These are phyloP conservation scores for Corvus hawaiiensis DNA, from an alignment of 2,113 vertebrate species.

Conservation along the genomic window DNA sequence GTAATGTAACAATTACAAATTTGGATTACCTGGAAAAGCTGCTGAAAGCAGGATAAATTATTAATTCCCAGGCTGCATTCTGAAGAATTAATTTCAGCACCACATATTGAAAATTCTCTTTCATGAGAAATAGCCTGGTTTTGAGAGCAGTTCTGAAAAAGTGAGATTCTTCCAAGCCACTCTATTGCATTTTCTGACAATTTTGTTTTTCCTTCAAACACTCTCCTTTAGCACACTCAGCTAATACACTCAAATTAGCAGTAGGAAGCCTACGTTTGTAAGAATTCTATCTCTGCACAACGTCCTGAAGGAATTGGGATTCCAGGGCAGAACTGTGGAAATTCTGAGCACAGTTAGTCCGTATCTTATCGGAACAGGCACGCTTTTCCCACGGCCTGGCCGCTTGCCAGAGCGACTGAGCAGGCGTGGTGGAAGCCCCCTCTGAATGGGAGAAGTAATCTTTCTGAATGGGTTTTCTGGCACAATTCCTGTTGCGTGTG, in stretches of 20 bases:
- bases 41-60: neutral
- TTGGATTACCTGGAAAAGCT: neutral
- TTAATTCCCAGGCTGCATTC: neutral
- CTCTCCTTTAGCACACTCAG: neutral
- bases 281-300: neutral
- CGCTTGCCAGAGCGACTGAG: neutral
- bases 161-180: neutral
- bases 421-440: neutral
- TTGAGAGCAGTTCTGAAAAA: neutral
- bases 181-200: neutral
- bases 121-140: neutral
- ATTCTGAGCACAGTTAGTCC: slow-evolving; percentile 12
- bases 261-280: neutral
- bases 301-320: neutral
- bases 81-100: neutral
- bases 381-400: neutral
- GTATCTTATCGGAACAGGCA: slow-evolving; percentile 57
- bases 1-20: neutral
- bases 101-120: neutral
- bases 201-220: neutral
- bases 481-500: neutral
- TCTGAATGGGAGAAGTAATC: slow-evolving; percentile 14
- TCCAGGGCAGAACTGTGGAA: slow-evolving; percentile 7
- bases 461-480: slow-evolving; percentile 40
- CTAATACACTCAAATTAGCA: neutral